Evolutionary conservation across 2,113 vertebrate species (phyloP).

Genomic region (Amazona vittata): DNA sequence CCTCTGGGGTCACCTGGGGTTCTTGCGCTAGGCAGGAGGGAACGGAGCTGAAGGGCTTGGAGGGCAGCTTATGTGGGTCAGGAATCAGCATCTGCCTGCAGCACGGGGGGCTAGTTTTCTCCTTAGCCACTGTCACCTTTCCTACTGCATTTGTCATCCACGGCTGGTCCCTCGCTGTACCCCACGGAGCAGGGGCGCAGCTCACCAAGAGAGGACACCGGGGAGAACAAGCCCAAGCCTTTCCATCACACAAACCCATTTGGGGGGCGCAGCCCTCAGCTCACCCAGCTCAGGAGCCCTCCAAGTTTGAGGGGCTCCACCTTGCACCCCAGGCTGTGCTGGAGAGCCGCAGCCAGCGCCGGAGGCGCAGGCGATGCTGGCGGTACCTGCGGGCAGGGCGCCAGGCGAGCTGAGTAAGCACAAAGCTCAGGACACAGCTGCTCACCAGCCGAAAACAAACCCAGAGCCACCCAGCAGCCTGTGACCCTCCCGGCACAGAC

Average conservation of each 20-base stretch:
- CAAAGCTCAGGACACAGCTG: conserved; percentile 34
- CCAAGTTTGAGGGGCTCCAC: not conserved
- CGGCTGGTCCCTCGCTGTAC: not conserved
- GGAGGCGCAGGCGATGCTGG: not conserved
- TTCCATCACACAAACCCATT: fast-evolving
- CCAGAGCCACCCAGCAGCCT: not conserved
- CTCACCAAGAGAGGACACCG: fast-evolving
- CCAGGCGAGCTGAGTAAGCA: conserved; percentile 47
- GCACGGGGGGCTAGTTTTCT: not conserved
- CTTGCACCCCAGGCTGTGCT: not conserved
- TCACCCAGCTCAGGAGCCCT: not conserved
- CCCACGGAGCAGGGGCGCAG: not conserved
- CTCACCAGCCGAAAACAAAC: not conserved
- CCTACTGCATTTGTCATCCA: not conserved
- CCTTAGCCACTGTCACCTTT: too few species aligned
- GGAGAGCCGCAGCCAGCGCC: fast-evolving
- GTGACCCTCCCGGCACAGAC: not conserved
- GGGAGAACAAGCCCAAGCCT: not conserved
- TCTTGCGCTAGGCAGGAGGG: not conserved
- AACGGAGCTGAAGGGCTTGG: fast-evolving
- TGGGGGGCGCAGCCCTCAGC: fast-evolving
- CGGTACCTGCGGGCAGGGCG: not conserved
- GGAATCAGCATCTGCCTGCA: not conserved
- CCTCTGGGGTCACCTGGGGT: fast-evolving
- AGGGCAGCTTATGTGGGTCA: fast-evolving